Evolutionary conservation across 2,888 invertebrate genomes (phyloP), one percentile per base, ranked within the genome.

Genomic region (Serrognathus titanus): DNA sequence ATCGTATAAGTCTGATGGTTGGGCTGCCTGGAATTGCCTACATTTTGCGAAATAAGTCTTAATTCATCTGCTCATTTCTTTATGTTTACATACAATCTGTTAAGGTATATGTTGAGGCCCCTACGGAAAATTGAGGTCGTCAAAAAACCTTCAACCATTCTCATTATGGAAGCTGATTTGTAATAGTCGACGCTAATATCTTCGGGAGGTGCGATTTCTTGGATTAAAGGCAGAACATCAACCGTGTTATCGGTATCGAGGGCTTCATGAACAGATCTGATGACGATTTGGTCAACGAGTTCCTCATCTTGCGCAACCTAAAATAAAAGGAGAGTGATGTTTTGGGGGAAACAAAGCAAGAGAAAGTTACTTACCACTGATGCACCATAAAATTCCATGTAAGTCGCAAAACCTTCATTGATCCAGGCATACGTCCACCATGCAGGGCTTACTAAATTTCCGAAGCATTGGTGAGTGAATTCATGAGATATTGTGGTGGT

Each of bases 381-480:
- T 41, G 85, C 83, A 1, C 83, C 81, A 66, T 83, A 82, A 69
- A 88, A 89, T 71, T 92, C 86, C 68, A 90, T 89, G 73, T 84
- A 89, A 66, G 83, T 80, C 0, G 89, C 89, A 58, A 89, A 89
- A 0, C 85, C 89, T 70, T 89, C 89, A 69, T 87, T 90, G 0
- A 89, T 77, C 88, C 89, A 89, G 1, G 86, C 78, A 65, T 84
- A 85, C 55, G 84, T 82, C 90, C 90, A 90, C 88, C 89, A 88
- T 41, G 84, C 82, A 53, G 87, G 85, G 1, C 89, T 88, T 7
- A 90, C 85, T 13, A 87, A 78, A 69, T 90, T 89, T 6, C 90
- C 91, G 65, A 91, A 89, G 90, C 90, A 91, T 80, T 88, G 89
- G 73, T 93, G 93, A 1, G 88, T 85, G 51, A 90, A 74, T 73